Base-by-base conservation (phyloP, 2,113 vertebrate species). In the Cathartes aura region DNA sequence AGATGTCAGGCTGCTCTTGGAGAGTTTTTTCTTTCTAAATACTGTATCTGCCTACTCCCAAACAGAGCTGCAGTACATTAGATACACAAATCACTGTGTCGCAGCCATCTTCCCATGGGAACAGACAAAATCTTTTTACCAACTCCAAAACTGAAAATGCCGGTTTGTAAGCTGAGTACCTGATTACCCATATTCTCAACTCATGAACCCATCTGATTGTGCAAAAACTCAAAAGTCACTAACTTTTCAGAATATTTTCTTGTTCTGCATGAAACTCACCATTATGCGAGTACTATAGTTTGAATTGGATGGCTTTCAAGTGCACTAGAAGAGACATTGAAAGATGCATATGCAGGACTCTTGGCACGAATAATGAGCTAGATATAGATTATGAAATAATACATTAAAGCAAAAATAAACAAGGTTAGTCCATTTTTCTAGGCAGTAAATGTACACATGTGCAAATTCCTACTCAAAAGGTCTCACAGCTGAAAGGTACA, bases 81-180 rank as follows among this genome's bases (percentile, higher is more conserved):
- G 38, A 56, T 14, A n/a, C 0, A 62, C 0, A 1, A 67, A 56
- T 56, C 1, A 1, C 11, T 27, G 30, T 23, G 15, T 58, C 6
- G 0, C 47, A 79, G 38, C 16, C 14, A 30, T 38, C 40, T 50
- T 79, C 38, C 52, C 56, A 20, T 1, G 5, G 53, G 11, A 88
- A 72, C 3, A 9, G 26, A n/a, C 21, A 47, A 45, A 34, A 59
- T 9, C 27, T 58, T 82, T 59, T 15, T 19, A 86, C 13, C n/a
- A 56, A 10, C 4, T 12, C 38, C n/a, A 5, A 14, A 50, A 72
- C 22, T 55, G 40, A 75, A 89, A 50, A 50, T 11, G 11, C 8
- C 55, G 29, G 11, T 90, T 82, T 63, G 52, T 12, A 56, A 32
- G 38, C 70, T 11, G 20, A 90, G 8, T 42, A 88, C 32, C 38